Evolutionary conservation across 2,797 vertebrate genomes (phyloP), one percentile per base, ranked within the genome.

Genomic region (Craterocephalus amniculus): DNA sequence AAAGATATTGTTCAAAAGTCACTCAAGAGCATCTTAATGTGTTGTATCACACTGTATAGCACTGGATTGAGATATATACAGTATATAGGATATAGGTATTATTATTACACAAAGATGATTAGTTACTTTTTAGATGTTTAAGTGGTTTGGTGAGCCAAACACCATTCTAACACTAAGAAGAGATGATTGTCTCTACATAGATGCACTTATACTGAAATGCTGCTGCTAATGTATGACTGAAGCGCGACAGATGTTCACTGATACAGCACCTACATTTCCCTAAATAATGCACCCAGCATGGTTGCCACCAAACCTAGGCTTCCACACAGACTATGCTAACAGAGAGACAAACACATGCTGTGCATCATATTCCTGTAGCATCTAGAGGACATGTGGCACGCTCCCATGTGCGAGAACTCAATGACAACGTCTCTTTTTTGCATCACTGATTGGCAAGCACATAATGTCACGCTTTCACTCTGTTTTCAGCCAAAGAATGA

Each of bases 201-300:
- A 56, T 51, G 43, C 0, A n/a, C 27, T 26, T 4, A 2, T 32
- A 29, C 4, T 60, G 2, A 38, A 73, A 38, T 4, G 52, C 45
- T 4, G 13, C 22, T n/a, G 34, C 35, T n/a, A 35, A 34, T 9
- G 4, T 26, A 57, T 31, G 26, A 36, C 20, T 27, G 55, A 52
- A 67, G 62, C 22, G 20, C 35, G 43, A 4, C 52, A 0, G 20
- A 63, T 56, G 55, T 32, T 38, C 20, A 24, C 67, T 60, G 26
- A 69, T 58, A 45, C n/a, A 65, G 45, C 26, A 40, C 54, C 67
- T 20, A 54, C 18, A 16, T 55, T 7, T 56, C 48, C 13, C 34
- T 81, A 48, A 84, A 81, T 78, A 78, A 80, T 79, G 77, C 71
- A 74, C 24, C 0, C 7, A 52, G 51, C 70, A 51, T 49, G 1